Evolutionary conservation across 2,888 invertebrate species (phyloP), one percentile per base, ranked within the genome.

Genomic region (Ichneumoninae sp.): DNA sequence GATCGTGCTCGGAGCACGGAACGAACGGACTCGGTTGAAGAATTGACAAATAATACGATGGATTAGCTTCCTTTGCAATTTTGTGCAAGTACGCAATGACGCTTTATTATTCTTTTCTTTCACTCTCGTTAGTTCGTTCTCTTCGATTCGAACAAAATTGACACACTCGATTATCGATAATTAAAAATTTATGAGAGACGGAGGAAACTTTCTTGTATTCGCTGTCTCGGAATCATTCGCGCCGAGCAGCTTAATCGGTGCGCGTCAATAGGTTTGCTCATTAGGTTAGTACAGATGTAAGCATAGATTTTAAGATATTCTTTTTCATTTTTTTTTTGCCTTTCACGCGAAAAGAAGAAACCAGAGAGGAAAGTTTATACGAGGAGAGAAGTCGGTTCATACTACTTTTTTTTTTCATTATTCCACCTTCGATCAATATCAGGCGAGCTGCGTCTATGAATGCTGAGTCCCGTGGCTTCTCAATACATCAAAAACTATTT

Each of bases 251-350:
- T 84, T 75, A 57, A 80, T 82, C 60, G 82, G 80, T 84, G 86
- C 85, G 26, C 54, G 70, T 50, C 62, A 47, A 88, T 89, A 86
- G 44, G 88, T 89, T 90, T 91, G 91, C 90, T 91, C 90, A 90
- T 85, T 92, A 90, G 88, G 80, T 84, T 86, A 86, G 62, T 91
- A 89, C 65, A 65, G 50, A 22, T 60, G 26, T 74, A 78, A 77
- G 84, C 44, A 77, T 69, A 66, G 72, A 65, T 54, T 69, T 19
- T 62, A 71, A 50, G 76, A 57, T 80, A 40, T 33, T 76, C 10
- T n/a, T 54, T 60, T 68, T 76, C 10, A 30, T 57, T 71, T 71
- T 44, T 44, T 10, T 16, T 10, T 44, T 77, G 3, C 26, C 36
- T 30, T 85, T 83, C 82, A 77, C 70, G 80, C 69, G 83, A 50